Evolutionary conservation across 2,113 vertebrate genomes (phyloP), one percentile per base, ranked within the genome.

Genomic region (Gracilinanus agilis): DNA sequence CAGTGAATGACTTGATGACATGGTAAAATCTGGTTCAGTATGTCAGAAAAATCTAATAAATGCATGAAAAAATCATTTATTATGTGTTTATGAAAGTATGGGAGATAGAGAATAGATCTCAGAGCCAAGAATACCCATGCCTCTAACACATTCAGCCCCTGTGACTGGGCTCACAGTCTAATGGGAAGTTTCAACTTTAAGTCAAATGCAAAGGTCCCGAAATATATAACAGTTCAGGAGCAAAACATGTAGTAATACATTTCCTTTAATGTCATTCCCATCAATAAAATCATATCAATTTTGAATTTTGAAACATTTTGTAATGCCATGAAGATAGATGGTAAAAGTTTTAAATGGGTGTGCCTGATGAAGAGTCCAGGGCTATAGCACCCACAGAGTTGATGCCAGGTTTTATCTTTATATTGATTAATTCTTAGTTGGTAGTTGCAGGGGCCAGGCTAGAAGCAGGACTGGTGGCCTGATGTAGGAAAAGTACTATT

Each of bases 11-110:
- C 21, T 90, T 75, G 9, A 9, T 13, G 9, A 27, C 21, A 49
- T 90, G 3, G 2, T 61, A 93, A 12, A 90, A 10, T 90, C 19
- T 23, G 67, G 3, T n/a, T 91, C 24, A 54, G 55, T 61, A 75
- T 53, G 3, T 91, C 55, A 95, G 61, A 92, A 92, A 97, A 91
- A 1, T 58, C 25, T 83, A 40, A 40, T 40, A 9, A 83, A 40
- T 23, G 19, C n/a, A 23, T 83, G 67, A 40, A 83, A n/a, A 40
- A 75, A n/a, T 19, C 4, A n/a, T 29, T 29, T 34, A 19, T 21
- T 21, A 67, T 34, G 13, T 83, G 67, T 83, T 75, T 83, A 40
- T 40, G n/a, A 40, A 83, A 83, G 21, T 23, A 7, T 83, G 1
- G 19, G 40, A 34, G 19, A 40, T n/a, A 83, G n/a, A 83, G n/a